Conservation (phyloP, 2,888 invertebrate species). For the Thyatira batis region DNA sequence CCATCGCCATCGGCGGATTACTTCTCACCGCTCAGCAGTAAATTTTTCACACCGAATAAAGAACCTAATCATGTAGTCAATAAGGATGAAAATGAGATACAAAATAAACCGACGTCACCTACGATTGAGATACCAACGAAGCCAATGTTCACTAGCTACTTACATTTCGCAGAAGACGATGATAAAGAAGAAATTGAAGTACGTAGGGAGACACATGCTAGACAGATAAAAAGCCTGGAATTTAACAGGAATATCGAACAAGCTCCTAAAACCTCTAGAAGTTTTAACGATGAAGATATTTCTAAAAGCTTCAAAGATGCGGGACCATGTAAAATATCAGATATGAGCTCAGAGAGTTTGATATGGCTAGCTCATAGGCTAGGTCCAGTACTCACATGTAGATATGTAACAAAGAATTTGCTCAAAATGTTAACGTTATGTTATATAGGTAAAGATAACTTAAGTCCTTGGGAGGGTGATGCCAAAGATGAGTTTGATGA, state of each 20-base stretch:
- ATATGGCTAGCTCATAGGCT: conserved; percentile 96
- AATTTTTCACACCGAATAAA: conserved; percentile 44
- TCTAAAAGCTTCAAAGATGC: conserved; percentile 40
- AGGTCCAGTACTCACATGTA: conserved; percentile 96
- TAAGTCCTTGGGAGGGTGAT: conserved; percentile 76
- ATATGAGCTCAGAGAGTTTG: conserved; percentile 93
- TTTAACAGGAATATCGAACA: conserved; percentile 35
- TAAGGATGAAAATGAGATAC: conserved; percentile 43
- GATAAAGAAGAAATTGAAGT: conserved; percentile 43
- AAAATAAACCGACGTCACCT: conserved; percentile 81
- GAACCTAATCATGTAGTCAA: conserved; percentile 40
- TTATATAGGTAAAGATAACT: conserved; percentile 92
- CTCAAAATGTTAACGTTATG: conserved; percentile 96
- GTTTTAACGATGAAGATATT: conserved; percentile 44
- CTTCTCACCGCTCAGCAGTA: conserved; percentile 53
- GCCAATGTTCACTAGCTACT: conserved; percentile 74
- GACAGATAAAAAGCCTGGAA: conserved; percentile 50
- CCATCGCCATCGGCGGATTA: conserved; percentile 73
- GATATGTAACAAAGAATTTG: conserved; percentile 94
- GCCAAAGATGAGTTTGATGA: conserved; percentile 78
- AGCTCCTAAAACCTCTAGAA: conserved; percentile 31
- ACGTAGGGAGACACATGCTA: conserved; percentile 34
- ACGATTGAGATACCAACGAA: conserved; percentile 86
- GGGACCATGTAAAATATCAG: conserved; percentile 85
- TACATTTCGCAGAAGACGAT: conserved; percentile 72